Evolutionary conservation across 2,797 vertebrate species (phyloP), one percentile per base, ranked within the genome.

Genomic region (Sebastes umbrosus): DNA sequence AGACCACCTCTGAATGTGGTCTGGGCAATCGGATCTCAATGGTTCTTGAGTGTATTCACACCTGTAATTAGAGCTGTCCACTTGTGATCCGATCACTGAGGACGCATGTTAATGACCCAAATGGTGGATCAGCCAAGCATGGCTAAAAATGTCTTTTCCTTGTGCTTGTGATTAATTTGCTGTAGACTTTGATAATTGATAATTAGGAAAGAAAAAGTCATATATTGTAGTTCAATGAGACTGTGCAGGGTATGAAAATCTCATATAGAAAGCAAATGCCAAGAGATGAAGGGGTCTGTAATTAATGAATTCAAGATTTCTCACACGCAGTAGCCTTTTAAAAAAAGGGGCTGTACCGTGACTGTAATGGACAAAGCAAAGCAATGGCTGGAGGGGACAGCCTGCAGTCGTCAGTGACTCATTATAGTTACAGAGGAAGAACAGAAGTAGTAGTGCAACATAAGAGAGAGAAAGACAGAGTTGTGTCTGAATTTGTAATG

Each of bases 281-380:
- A 34, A 54, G 73, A 80, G 73, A 75, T 73, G 68, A 84, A 75
- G 65, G 24, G 32, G 32, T 70, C 36, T 77, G 63, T 71, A 79
- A 87, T 86, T 79, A 69, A 89, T 84, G 63, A 73, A 80, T 83
- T 82, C 24, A 55, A 69, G 75, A 54, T 79, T 77, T 82, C 73
- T 72, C 65, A 67, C 31, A 52, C 75, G 75, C 18, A 13, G 69
- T 10, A 54, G 55, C 62, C 71, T 64, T 83, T 77, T 25, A 16
- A 32, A 31, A 62, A 20, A 2, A 59, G 24, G 29, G 67, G 8
- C 55, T 62, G 8, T 22, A 57, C 31, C 10, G 24, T 67, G 73
- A 73, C 64, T 77, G 63, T 79, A 89, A 85, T 88, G 80, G 85
- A 88, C 77, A 87, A 77, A 83, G 70, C 9, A 20, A 79, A 77